Evolutionary conservation across 1,140 invertebrate species (phyloP).

Genomic region (Pectinophora gossypiella): DNA sequence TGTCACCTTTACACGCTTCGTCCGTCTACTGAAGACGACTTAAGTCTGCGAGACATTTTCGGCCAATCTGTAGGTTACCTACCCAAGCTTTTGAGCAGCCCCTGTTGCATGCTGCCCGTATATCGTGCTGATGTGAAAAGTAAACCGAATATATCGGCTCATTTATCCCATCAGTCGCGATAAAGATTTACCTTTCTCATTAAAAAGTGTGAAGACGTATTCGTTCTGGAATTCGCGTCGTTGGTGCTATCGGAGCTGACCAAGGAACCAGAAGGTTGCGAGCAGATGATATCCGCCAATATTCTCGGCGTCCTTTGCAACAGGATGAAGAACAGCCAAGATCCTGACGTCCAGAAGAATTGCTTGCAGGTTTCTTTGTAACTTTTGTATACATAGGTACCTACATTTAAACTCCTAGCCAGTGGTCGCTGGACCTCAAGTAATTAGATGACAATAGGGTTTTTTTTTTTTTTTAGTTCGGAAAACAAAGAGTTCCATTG

Average conservation of each 20-base stretch:
- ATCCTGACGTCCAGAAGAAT: slow-evolving; percentile 66
- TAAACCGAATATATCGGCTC: too few relatives aligned
- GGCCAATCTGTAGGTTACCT: too few relatives aligned
- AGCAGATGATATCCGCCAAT: slow-evolving; percentile 55
- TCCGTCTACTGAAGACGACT: neutral
- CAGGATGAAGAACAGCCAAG: slow-evolving; percentile 59
- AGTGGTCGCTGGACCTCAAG: too few relatives aligned
- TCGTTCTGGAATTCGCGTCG: slow-evolving; percentile 60
- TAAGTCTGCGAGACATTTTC: neutral
- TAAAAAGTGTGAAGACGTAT: slow-evolving; percentile 64
- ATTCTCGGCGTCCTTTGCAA: slow-evolving; percentile 47
- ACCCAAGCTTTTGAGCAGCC: too few relatives aligned
- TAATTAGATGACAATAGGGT: neutral
- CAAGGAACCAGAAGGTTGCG: slow-evolving; percentile 54
- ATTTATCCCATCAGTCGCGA: too few relatives aligned
- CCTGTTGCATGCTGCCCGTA: too few relatives aligned
- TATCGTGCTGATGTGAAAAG: too few relatives aligned
- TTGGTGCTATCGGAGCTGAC: slow-evolving; percentile 55
- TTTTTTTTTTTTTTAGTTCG: neutral
- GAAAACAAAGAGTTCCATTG: too few relatives aligned
- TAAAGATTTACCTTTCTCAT: too few relatives aligned
- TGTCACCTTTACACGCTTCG: too few relatives aligned
- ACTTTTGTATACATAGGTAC: too few relatives aligned
- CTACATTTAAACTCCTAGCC: too few relatives aligned
- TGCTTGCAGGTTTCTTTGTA: slow-evolving; percentile 48